These are phyloP conservation scores for Copidosoma floridanum DNA, from an alignment of 1,140 invertebrate species.

Conservation along the genomic window DNA sequence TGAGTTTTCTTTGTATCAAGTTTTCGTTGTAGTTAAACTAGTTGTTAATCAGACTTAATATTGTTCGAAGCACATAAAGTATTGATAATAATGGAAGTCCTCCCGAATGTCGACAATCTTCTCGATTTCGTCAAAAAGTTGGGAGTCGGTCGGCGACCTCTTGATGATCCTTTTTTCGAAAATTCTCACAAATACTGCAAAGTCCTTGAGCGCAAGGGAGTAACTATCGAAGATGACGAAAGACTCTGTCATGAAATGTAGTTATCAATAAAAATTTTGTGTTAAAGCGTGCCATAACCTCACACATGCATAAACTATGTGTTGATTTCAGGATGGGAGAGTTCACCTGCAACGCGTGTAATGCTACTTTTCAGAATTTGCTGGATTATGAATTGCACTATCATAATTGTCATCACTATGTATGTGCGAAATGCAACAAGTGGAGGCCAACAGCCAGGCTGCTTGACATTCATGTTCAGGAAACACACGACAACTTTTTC, in stretches of 20 bases:
- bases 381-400: constrained; percentile 57
- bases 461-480: constrained; percentile 69
- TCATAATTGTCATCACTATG: constrained; percentile 53
- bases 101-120: too few species aligned
- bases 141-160: constrained; percentile 44
- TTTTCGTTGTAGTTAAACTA: too few species aligned
- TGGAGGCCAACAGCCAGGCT: constrained; percentile 63
- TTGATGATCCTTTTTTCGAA: constrained; percentile 49
- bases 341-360: constrained; percentile 53
- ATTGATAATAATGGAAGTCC: too few species aligned
- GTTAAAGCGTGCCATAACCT: too few species aligned
- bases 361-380: constrained; percentile 47
- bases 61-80: too few species aligned
- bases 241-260: constrained; percentile 51
- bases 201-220: constrained; percentile 45
- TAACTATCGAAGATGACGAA: constrained; percentile 51
- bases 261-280: constrained; percentile 21
- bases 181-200: constrained; percentile 44
- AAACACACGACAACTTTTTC: constrained; percentile 70
- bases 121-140: constrained; percentile 35
- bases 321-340: constrained; percentile 44
- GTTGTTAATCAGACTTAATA: too few species aligned
- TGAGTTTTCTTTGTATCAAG: too few species aligned
- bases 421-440: constrained; percentile 60
- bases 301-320: not conserved